A percentile compares a stretch with the other conserved stretches of the same genome.
Evolutionary conservation across 2,113 vertebrate species (phyloP).

Genomic region (Menura novaehollandiae): DNA sequence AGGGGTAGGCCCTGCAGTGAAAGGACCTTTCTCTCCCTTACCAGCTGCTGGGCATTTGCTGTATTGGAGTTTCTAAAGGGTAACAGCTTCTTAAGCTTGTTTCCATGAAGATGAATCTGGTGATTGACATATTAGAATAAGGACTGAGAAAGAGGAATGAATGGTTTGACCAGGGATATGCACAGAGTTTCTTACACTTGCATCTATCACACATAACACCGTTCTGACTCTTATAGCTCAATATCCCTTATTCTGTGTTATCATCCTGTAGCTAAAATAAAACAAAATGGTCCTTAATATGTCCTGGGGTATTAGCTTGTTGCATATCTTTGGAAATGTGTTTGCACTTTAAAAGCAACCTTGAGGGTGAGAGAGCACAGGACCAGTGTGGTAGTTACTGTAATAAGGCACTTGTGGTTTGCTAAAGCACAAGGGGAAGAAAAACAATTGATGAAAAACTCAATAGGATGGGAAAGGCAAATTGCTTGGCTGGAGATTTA

Average conservation of each 20-base stretch:
- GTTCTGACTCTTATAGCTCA: background rate
- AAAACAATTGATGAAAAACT: slow-evolving; percentile 72
- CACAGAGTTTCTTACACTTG: background rate
- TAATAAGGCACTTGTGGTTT: slow-evolving; percentile 68
- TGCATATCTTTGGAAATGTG: background rate
- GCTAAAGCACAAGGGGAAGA: slow-evolving; percentile 20
- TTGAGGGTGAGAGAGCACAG: slow-evolving; percentile 28
- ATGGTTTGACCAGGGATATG: background rate
- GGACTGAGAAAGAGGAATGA: background rate
- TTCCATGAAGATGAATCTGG: background rate
- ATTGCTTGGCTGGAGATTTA: slow-evolving; percentile 72
- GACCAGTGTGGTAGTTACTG: slow-evolving; percentile 18
- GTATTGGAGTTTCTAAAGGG: background rate
- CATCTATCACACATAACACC: background rate
- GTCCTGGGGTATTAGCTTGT: slow-evolving; percentile 6
- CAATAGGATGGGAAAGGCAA: slow-evolving; percentile 68
- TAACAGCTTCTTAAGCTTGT: background rate
- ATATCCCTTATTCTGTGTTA: background rate
- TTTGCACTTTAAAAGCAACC: slow-evolving; percentile 51
- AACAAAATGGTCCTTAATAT: background rate
- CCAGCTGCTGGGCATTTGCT: background rate
- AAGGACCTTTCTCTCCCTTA: background rate
- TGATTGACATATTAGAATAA: background rate
- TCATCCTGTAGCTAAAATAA: background rate
- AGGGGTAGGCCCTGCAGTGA: background rate